Conservation (phyloP, 2,113 vertebrate species). For the Pollachius pollachius region DNA sequence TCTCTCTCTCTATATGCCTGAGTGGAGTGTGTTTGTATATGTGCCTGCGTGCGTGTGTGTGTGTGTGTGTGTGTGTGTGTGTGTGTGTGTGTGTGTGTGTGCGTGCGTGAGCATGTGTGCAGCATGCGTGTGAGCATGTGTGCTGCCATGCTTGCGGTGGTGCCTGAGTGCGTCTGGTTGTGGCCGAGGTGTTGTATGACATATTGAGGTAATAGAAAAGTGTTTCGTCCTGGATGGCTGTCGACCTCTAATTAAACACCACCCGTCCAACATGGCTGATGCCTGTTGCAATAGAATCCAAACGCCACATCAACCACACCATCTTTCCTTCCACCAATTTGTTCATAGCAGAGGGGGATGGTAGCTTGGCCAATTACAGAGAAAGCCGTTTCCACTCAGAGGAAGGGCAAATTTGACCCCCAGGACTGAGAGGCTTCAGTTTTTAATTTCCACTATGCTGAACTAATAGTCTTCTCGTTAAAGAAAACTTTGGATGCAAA, state of each 20-base stretch:
- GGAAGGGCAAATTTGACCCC: conserved; percentile 41
- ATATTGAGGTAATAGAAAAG: conserved; percentile 79
- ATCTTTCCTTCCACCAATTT: conserved; percentile 37
- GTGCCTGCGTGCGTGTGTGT: not conserved
- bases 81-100: conserved; percentile 2
- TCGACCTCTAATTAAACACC: conserved; percentile 79
- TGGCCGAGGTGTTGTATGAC: conserved; percentile 66
- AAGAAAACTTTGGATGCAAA: too few relatives aligned
- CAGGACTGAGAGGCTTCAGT: conserved; percentile 17
- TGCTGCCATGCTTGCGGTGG: not conserved
- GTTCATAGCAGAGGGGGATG: not conserved
- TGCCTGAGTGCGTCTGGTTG: conserved; percentile 11
- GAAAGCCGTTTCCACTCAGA: conserved; percentile 49
- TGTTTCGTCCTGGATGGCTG: conserved; percentile 62
- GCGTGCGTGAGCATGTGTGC: not conserved
- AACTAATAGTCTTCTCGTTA: too few relatives aligned
- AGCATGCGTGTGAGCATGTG: too few relatives aligned
- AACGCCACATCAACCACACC: conserved; percentile 57
- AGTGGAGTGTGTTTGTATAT: not conserved
- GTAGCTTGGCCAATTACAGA: conserved; percentile 38
- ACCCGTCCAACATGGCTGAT: conserved; percentile 67
- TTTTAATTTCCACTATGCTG: not conserved
- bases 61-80: conserved; percentile 5
- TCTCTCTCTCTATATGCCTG: not conserved
- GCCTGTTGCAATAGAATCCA: conserved; percentile 62